phyloP scores from a whole-genome alignment of 2,113 vertebrate genomes.

The Psettodes erumei region DNA sequence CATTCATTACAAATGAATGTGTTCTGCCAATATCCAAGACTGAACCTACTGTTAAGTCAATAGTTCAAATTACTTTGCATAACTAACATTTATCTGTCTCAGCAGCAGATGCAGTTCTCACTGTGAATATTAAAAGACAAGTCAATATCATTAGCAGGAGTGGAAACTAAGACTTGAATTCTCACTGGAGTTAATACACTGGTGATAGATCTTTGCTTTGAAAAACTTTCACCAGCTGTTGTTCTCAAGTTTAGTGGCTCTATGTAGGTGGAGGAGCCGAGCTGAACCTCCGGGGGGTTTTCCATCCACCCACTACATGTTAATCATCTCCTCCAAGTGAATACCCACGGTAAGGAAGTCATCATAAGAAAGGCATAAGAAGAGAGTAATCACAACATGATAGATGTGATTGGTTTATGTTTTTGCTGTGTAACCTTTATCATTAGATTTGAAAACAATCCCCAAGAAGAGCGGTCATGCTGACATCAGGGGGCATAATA shows the following conservation, averaged over 20 bases:
- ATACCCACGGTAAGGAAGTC: neutral
- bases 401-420: no score
- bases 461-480: conserved; percentile 11
- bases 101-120: neutral
- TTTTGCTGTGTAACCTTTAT: neutral
- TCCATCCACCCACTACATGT: conserved; percentile 3
- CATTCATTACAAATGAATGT: neutral
- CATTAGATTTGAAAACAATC: no score
- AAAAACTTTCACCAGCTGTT: conserved; percentile 1
- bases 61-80: neutral
- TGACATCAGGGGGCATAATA: conserved; percentile 33
- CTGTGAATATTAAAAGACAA: neutral
- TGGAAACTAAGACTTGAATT: conserved; percentile 6
- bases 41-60: neutral
- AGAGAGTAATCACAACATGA: neutral
- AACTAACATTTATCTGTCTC: neutral
- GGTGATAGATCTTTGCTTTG: neutral
- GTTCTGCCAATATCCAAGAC: neutral
- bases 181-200: neutral
- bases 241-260: neutral
- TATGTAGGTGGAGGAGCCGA: neutral
- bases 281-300: conserved; percentile 15
- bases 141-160: neutral
- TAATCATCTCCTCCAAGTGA: conserved; percentile 7
- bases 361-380: neutral